A percentile compares a stretch with the other conserved stretches of the same genome.
These are phyloP conservation scores for Branchellion lobata DNA, from an alignment of 2,888 invertebrate species.

Conservation along the genomic window DNA sequence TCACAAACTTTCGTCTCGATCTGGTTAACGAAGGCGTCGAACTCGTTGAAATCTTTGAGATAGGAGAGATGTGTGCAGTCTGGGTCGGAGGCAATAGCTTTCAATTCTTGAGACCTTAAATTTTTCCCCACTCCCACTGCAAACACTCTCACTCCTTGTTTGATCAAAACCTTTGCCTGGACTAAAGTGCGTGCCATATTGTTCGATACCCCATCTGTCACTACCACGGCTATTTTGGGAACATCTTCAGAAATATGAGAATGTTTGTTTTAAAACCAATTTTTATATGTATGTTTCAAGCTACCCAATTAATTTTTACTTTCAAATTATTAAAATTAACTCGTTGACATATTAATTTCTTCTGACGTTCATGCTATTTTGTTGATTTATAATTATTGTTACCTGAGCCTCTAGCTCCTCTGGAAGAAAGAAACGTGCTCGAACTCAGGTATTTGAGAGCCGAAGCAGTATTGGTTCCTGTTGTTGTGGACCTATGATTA, in stretches of 20 bases:
- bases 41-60: background rate
- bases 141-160: background rate
- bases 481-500: background rate
- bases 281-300: too few relatives aligned
- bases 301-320: background rate
- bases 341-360: background rate
- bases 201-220: slow-evolving; percentile 27
- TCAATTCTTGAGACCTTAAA: slow-evolving; percentile 5
- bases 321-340: background rate
- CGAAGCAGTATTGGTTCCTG: background rate
- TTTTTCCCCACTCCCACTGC: slow-evolving; percentile 17
- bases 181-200: background rate
- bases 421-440: background rate
- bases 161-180: background rate
- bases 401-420: background rate
- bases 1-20: slow-evolving; percentile 31
- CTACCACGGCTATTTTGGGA: slow-evolving; percentile 22
- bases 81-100: slow-evolving; percentile 21
- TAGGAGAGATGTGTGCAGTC: slow-evolving; percentile 5
- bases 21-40: background rate
- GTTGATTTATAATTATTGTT: background rate
- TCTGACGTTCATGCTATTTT: too few relatives aligned
- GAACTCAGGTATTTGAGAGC: slow-evolving; percentile 13
- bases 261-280: too few relatives aligned
- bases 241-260: background rate